These are phyloP conservation scores for Rhingia campestris DNA, from an alignment of 2,888 invertebrate genomes.

Conservation along the genomic window DNA sequence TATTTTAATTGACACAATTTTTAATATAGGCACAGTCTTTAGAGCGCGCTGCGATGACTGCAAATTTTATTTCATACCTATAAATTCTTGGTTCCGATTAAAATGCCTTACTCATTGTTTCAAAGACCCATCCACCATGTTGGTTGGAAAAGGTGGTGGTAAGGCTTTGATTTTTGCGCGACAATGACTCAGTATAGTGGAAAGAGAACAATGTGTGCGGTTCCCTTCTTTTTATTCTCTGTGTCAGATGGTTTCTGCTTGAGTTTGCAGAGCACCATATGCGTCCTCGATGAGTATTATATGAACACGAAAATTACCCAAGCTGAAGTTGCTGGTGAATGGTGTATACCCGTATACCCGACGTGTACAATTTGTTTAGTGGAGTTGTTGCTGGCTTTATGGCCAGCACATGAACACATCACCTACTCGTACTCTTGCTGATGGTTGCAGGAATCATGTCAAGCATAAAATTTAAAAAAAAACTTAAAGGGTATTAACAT, in stretches of 20 bases:
- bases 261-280: constrained; percentile 32
- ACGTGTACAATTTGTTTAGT: background rate
- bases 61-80: background rate
- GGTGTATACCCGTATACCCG: background rate
- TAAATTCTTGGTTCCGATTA: constrained; percentile 32
- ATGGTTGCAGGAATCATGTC: constrained; percentile 44
- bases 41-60: background rate
- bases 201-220: constrained; percentile 30
- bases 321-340: constrained; percentile 28
- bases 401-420: constrained; percentile 11
- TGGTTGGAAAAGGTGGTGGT: background rate
- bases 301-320: constrained; percentile 45
- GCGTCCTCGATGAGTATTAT: constrained; percentile 42
- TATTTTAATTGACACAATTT: background rate
- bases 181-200: constrained; percentile 26
- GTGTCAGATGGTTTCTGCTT: constrained; percentile 36
- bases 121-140: constrained; percentile 15
- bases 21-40: background rate
- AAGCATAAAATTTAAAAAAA: constrained; percentile 39
- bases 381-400: constrained; percentile 1
- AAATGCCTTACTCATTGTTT: constrained; percentile 38
- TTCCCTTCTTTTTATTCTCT: constrained; percentile 18
- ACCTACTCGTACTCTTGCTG: background rate
- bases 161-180: constrained; percentile 15
- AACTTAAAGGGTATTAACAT: constrained; percentile 47